Percentiles rank a stretch among this genome's conserved stretches.
phyloP scores from a whole-genome alignment of 1,140 invertebrate species.

The Varroa destructor region DNA sequence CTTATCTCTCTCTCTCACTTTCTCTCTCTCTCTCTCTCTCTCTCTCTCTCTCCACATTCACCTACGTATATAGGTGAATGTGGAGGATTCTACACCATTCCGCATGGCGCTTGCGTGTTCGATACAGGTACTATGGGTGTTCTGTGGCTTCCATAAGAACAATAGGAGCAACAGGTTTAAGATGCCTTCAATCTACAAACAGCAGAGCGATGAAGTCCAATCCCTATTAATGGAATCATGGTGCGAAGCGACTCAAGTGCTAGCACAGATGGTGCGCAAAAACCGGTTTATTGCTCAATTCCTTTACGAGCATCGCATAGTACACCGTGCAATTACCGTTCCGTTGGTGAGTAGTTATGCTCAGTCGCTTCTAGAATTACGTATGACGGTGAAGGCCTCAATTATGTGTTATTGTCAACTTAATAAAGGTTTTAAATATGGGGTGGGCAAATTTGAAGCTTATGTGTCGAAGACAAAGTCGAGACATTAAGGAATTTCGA shows the following conservation, averaged over 20 bases:
- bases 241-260: slow-evolving; percentile 4
- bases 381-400: too few relatives aligned
- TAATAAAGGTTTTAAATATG: too few relatives aligned
- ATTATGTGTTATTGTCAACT: too few relatives aligned
- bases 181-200: slow-evolving; percentile 15
- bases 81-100: slow-evolving; percentile 5
- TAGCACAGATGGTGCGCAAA: slow-evolving; percentile 6
- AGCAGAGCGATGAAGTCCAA: neutral
- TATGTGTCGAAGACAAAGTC: too few relatives aligned
- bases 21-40: too few relatives aligned
- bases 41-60: too few relatives aligned
- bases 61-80: neutral
- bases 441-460: too few relatives aligned
- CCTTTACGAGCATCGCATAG: neutral
- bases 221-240: neutral
- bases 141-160: slow-evolving; percentile 25
- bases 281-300: neutral
- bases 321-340: neutral
- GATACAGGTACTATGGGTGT: slow-evolving; percentile 6
- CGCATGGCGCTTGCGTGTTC: neutral
- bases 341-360: slow-evolving; percentile 8
- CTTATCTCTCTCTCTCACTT: too few relatives aligned
- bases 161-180: slow-evolving; percentile 18
- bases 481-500: too few relatives aligned
- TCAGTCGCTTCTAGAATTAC: neutral